Conservation (phyloP, 2,113 vertebrate genomes). For the Macquaria australasica region DNA sequence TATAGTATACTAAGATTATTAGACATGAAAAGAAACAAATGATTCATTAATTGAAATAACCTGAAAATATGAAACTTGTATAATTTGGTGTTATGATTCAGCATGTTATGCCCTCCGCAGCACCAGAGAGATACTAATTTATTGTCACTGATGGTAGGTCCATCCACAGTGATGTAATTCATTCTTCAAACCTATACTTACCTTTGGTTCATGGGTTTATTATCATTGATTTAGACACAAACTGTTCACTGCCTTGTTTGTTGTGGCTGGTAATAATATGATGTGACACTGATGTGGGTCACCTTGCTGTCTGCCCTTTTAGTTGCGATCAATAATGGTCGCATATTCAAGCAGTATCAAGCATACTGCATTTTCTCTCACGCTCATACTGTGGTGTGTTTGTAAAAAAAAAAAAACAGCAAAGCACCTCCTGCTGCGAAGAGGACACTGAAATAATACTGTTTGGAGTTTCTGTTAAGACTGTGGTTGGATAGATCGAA, state of each 20-base stretch:
- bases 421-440: background rate
- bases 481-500: background rate
- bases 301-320: background rate
- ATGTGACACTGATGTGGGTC: background rate
- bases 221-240: background rate
- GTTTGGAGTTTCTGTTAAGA: background rate
- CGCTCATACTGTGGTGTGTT: background rate
- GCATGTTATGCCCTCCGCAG: background rate
- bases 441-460: background rate
- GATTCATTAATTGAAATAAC: background rate
- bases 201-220: too few species aligned
- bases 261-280: background rate
- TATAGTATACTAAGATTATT: background rate
- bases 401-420: background rate
- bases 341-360: too few species aligned
- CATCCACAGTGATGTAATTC: background rate
- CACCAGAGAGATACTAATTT: background rate
- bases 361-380: background rate
- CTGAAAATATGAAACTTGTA: too few species aligned
- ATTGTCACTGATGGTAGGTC: background rate
- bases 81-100: background rate
- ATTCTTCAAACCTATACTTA: background rate
- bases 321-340: background rate
- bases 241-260: background rate
- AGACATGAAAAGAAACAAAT: background rate